Base-by-base conservation (phyloP, 2,797 vertebrate genomes). In the Gila robusta region DNA sequence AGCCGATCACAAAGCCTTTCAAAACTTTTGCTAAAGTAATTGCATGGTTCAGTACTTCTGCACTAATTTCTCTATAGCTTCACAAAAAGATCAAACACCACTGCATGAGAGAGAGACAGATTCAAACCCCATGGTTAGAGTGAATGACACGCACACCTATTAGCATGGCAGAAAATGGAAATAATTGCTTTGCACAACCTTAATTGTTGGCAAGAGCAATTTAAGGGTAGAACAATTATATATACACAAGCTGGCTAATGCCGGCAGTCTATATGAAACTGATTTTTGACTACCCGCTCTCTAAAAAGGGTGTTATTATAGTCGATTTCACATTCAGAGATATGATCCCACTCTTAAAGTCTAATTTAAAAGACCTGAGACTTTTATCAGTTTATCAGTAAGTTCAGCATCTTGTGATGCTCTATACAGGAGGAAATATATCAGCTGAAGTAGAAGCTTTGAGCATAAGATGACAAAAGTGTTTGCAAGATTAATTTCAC, bases 191-290 rank as follows among this genome's bases (percentile, higher is more conserved):
- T 83, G 86, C 88, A 86, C 86, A 89, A 89, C 41, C 82, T 86
- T 90, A 91, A 92, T 87, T 89, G 91, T 86, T 91, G 81, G 88
- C 76, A 80, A 89, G 87, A 89, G 88, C 84, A 82, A 91, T 91
- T 90, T 81, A 84, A 54, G 59, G 49, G 66, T 64, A 37, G 90
- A 90, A 87, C 89, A 85, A 90, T 91, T 87, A 92, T 81, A 69
- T 89, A 89, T 81, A 90, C 81, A 87, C 52, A 81, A 87, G 90
- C 88, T 83, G 84, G 83, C 88, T 71, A 88, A 91, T 80, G 87
- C 78, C 56, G 89, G 86, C 83, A 87, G 56, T 82, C 79, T 79
- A 77, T 80, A 69, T 59, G 47, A 87, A 89, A 86, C 88, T 49
- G 74, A 76, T 71, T 89, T 89, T 86, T 89, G 81, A 90, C 88